These are phyloP conservation scores for Morpho helenor DNA, from an alignment of 2,888 invertebrate species.

Conservation along the genomic window DNA sequence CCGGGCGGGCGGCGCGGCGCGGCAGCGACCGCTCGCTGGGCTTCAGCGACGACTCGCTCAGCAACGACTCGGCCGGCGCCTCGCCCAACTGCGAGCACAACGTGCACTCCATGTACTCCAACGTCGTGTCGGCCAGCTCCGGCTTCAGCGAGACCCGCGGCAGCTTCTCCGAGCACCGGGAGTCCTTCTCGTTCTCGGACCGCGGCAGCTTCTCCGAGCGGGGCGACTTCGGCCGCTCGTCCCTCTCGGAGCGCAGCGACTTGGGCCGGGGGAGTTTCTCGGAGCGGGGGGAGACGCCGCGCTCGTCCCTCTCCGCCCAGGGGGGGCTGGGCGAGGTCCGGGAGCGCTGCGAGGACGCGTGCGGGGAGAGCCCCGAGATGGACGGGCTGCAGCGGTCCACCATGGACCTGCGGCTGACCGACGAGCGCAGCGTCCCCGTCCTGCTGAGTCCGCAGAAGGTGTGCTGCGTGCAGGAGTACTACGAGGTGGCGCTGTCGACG, in stretches of 20 bases:
- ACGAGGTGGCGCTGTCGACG: slow-evolving; percentile 88
- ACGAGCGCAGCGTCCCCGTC: slow-evolving; percentile 56
- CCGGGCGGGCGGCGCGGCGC: slow-evolving; percentile 70
- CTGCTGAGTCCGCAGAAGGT: slow-evolving; percentile 63
- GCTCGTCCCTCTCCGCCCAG: slow-evolving; percentile 69
- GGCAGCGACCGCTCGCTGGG: slow-evolving; percentile 85
- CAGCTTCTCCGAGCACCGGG: slow-evolving; percentile 68
- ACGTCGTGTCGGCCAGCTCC: slow-evolving; percentile 78
- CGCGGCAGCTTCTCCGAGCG: slow-evolving; percentile 70
- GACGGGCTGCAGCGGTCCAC: slow-evolving; percentile 67
- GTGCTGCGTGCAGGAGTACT: slow-evolving; percentile 65
- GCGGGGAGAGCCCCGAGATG: slow-evolving; percentile 54
- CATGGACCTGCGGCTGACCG: slow-evolving; percentile 61
- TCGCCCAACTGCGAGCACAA: slow-evolving; percentile 79
- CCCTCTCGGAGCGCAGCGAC: slow-evolving; percentile 79
- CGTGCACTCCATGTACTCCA: slow-evolving; percentile 68
- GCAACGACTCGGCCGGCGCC: slow-evolving; percentile 80
- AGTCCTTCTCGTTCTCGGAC: slow-evolving; percentile 71
- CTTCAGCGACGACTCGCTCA: slow-evolving; percentile 86
- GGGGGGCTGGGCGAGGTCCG: slow-evolving; percentile 65
- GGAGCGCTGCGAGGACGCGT: slow-evolving; percentile 63
- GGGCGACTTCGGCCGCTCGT: slow-evolving; percentile 64
- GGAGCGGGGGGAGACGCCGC: slow-evolving; percentile 67
- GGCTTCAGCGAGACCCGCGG: slow-evolving; percentile 80
- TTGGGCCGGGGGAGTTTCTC: slow-evolving; percentile 66